Conservation (phyloP, 2,113 vertebrate species). For the Podilymbus podiceps region DNA sequence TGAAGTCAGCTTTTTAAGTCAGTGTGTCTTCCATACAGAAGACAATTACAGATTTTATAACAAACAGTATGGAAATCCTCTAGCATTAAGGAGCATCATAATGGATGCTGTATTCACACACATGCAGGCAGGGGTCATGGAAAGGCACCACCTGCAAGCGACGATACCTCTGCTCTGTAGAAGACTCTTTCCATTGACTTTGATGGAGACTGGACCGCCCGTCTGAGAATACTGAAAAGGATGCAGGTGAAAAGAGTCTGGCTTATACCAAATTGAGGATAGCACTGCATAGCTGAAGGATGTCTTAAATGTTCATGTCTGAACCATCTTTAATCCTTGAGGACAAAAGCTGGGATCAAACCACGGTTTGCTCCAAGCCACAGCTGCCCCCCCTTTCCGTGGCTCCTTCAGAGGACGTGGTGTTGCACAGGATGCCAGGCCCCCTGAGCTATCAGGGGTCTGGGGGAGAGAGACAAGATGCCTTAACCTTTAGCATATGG, state of each 20-base stretch:
- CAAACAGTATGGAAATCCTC: not conserved
- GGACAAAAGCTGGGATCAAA: not conserved
- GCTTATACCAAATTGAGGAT: not conserved
- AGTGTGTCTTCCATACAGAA: not conserved
- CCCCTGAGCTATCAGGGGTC: fast-evolving
- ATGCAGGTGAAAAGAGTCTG: not conserved
- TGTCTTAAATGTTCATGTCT: not conserved
- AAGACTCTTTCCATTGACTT: not conserved
- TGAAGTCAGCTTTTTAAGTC: not conserved
- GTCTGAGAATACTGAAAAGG: not conserved
- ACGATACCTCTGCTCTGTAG: not conserved
- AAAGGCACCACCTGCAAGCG: not conserved
- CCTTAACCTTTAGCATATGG: not conserved
- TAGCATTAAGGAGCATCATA: not conserved
- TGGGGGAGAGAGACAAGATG: not conserved
- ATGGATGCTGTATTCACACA: not conserved
- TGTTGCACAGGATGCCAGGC: not conserved
- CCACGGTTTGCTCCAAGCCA: not conserved
- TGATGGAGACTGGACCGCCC: not conserved
- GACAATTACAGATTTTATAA: not conserved
- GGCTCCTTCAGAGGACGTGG: not conserved
- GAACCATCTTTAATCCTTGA: not conserved
- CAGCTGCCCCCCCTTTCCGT: not conserved
- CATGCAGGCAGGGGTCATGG: not conserved
- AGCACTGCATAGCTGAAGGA: not conserved